phyloP scores from a whole-genome alignment of 1,140 invertebrate genomes.

The Conopomorpha cramerella region DNA sequence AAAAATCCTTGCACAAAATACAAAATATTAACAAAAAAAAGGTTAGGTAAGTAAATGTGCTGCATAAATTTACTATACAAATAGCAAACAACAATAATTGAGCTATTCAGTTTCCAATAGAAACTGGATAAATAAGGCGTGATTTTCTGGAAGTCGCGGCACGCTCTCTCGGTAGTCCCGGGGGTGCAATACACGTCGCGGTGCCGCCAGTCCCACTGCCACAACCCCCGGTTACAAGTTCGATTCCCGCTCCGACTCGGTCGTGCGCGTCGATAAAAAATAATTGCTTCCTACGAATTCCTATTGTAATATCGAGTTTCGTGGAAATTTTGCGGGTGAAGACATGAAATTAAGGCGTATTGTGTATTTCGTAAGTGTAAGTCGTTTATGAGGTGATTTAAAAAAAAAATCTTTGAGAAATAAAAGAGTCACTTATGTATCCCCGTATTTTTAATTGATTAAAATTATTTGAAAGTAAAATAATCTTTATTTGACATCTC shows the following conservation, averaged over 20 bases:
- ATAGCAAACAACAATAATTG: neutral
- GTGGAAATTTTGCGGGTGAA: neutral
- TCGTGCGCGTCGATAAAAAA: constrained; percentile 54
- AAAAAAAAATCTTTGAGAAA: no score
- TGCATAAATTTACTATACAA: neutral
- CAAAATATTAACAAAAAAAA: no score
- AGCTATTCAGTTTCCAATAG: neutral
- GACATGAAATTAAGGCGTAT: neutral
- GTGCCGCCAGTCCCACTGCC: constrained; percentile 6
- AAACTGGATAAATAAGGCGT: neutral
- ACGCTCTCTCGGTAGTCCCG: constrained; percentile 13
- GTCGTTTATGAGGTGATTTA: no score
- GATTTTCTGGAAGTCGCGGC: neutral
- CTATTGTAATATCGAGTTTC: constrained; percentile 1
- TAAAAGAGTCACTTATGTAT: neutral
- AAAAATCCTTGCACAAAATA: no score
- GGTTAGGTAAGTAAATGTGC: no score
- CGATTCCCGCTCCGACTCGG: constrained; percentile 7
- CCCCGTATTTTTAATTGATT: neutral
- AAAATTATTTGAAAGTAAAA: no score
- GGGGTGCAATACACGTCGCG: constrained; percentile 42
- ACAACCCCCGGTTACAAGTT: neutral
- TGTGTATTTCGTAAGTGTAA: no score
- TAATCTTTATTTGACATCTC: no score
- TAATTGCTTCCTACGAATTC: constrained; percentile 40